Conservation (phyloP, 2,113 vertebrate species). For the Bucco capensis region DNA sequence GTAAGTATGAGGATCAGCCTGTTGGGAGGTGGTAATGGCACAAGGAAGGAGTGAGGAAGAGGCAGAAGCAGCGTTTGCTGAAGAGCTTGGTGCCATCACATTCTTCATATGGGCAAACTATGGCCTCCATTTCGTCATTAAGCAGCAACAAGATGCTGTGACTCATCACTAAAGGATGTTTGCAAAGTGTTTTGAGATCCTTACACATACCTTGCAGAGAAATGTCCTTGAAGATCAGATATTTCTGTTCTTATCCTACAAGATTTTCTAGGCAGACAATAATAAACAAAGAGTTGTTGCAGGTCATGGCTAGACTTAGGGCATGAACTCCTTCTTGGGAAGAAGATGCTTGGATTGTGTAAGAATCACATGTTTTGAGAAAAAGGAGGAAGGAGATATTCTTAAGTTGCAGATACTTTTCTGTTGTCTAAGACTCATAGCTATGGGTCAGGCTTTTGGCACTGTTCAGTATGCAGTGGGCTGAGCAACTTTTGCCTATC, state of each 20-base stretch:
- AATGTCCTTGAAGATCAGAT: not conserved
- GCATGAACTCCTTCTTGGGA: not conserved
- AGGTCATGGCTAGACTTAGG: not conserved
- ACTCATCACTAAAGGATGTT: not conserved
- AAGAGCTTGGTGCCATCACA: not conserved
- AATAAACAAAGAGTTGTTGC: not conserved
- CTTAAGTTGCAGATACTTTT: not conserved
- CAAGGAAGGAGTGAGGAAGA: not conserved
- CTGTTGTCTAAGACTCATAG: not conserved
- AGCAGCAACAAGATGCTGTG: not conserved
- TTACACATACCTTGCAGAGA: not conserved
- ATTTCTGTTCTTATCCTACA: not conserved
- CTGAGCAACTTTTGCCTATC: not conserved
- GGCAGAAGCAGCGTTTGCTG: not conserved
- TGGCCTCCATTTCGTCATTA: not conserved
- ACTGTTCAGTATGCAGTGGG: not conserved
- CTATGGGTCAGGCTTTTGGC: not conserved
- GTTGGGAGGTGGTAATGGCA: not conserved
- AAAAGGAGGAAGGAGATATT: not conserved
- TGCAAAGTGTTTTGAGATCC: not conserved
- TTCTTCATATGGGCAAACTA: not conserved
- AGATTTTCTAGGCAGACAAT: not conserved
- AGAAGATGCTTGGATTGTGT: not conserved
- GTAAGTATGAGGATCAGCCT: not conserved
- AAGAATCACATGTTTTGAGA: not conserved